Evolutionary conservation across 2,797 vertebrate genomes (phyloP).

Genomic region (Lepilemur ruficaudatus): DNA sequence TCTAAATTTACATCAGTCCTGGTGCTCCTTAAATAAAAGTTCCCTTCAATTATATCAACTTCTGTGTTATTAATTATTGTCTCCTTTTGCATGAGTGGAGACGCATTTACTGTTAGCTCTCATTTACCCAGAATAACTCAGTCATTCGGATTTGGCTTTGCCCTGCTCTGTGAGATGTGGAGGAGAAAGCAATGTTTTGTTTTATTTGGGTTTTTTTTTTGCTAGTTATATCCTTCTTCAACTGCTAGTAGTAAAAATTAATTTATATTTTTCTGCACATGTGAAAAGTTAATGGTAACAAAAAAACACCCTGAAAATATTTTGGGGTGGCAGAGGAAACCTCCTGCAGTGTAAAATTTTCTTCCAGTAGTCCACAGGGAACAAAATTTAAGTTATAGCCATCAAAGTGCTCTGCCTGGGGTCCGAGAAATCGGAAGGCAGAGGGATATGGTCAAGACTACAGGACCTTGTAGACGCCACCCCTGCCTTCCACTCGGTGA

Average conservation of each 20-base stretch:
- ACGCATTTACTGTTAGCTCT: neutral
- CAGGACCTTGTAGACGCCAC: neutral
- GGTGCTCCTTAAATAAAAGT: too few species aligned
- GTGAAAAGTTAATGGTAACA: neutral
- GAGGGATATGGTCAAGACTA: neutral
- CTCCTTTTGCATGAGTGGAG: neutral
- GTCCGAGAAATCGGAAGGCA: neutral
- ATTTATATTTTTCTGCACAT: neutral
- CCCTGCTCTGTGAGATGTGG: neutral
- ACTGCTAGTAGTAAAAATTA: neutral
- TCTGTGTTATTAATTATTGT: neutral
- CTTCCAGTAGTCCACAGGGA: neutral
- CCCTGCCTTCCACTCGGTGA: neutral
- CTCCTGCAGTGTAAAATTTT: neutral
- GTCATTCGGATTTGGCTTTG: neutral
- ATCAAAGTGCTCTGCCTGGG: neutral
- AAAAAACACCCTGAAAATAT: neutral
- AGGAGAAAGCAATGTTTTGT: neutral
- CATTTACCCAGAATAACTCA: neutral
- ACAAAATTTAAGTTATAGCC: neutral
- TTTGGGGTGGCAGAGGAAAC: neutral
- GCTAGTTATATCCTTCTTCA: conserved; percentile 25
- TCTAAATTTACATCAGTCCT: too few species aligned
- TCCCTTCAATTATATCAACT: neutral
- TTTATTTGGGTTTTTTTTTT: neutral